These are phyloP conservation scores for Leucoma salicis DNA, from an alignment of 2,888 invertebrate genomes.

Conservation along the genomic window DNA sequence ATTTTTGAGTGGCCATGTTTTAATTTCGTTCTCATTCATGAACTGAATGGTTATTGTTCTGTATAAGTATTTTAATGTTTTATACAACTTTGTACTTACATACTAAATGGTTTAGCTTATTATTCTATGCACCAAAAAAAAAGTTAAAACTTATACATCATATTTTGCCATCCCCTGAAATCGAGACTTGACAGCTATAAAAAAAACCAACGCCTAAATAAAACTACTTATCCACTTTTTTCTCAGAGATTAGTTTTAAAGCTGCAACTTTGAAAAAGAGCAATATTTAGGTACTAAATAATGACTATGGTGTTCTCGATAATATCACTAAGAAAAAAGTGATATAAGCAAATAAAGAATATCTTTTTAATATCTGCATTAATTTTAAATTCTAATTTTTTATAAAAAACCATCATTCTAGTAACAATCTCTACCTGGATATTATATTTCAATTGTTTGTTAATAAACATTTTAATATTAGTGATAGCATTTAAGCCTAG, in stretches of 20 bases:
- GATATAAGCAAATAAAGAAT: conserved; percentile 41
- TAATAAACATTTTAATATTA: conserved; percentile 70
- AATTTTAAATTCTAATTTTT: conserved; percentile 59
- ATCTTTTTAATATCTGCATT: conserved; percentile 52
- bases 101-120: too few relatives aligned
- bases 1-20: too few relatives aligned
- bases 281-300: conserved; percentile 34
- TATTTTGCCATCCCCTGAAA: conserved; percentile 48
- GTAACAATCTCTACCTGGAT: conserved; percentile 80
- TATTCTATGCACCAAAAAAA: too few relatives aligned
- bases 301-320: conserved; percentile 50
- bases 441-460: conserved; percentile 63
- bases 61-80: too few relatives aligned
- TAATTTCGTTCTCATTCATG: too few relatives aligned
- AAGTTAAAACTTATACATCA: too few relatives aligned
- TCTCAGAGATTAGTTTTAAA: conserved; percentile 50
- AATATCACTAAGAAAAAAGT: conserved; percentile 46
- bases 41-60: too few relatives aligned
- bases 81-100: too few relatives aligned
- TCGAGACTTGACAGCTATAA: conserved; percentile 68
- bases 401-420: conserved; percentile 79
- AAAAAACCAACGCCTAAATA: conserved; percentile 55
- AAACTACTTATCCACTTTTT: conserved; percentile 51
- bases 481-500: conserved; percentile 74
- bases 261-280: conserved; percentile 43